A percentile compares a stretch with the other conserved stretches of the same genome.
phyloP scores from a whole-genome alignment of 2,797 vertebrate genomes.

The Falco rusticolus region DNA sequence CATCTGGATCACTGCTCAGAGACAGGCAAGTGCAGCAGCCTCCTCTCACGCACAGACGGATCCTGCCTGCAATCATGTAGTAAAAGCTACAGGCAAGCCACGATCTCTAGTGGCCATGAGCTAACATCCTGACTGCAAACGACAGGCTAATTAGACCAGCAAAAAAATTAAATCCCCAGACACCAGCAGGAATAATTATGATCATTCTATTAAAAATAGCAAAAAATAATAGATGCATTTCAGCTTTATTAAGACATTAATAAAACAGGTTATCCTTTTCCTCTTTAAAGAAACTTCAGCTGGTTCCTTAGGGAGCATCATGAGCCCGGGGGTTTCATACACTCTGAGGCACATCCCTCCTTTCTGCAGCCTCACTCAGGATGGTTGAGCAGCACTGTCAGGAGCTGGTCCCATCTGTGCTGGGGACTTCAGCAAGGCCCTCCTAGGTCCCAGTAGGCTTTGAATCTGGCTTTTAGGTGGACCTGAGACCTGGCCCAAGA shows the following conservation, averaged over 20 bases:
- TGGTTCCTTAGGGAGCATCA: neutral
- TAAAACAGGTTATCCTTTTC: neutral
- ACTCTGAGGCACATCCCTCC: neutral
- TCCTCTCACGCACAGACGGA: rapidly evolving
- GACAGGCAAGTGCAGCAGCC: conserved; percentile 80
- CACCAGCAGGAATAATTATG: conserved; percentile 28
- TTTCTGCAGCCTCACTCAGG: neutral
- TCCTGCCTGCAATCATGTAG: neutral
- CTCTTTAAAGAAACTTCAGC: neutral
- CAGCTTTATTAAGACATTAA: conserved; percentile 36
- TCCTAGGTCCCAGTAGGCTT: neutral
- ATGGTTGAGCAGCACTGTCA: rapidly evolving
- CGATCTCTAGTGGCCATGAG: neutral
- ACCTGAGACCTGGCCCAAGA: neutral
- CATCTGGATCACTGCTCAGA: conserved; percentile 96
- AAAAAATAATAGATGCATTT: conserved; percentile 23
- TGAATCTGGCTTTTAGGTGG: neutral
- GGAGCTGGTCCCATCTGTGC: neutral
- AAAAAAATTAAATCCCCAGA: neutral
- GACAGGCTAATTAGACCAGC: conserved; percentile 1
- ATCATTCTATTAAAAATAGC: conserved; percentile 26
- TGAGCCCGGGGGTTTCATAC: neutral
- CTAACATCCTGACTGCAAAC: neutral
- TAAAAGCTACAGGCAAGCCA: neutral
- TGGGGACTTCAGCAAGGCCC: neutral